Conservation (phyloP, 2,888 invertebrate species). For the Lasioglossum vierecki region DNA sequence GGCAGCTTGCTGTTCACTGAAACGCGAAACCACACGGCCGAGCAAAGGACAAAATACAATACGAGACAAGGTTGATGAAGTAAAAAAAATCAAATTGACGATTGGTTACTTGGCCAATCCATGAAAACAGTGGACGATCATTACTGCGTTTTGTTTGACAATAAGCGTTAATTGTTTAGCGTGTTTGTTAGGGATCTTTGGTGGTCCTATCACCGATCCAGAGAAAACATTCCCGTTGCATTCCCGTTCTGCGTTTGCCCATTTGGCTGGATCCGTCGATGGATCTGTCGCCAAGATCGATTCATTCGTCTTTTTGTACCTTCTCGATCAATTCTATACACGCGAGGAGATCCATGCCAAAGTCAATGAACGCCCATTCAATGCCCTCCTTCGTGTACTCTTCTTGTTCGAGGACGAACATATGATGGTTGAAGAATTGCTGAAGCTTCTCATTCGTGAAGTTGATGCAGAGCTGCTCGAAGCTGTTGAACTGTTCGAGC, state of each 20-base stretch:
- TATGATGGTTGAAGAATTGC: constrained; percentile 97
- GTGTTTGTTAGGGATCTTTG: constrained; percentile 36
- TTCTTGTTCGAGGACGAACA: constrained; percentile 97
- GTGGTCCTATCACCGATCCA: constrained; percentile 34
- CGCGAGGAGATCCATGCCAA: constrained; percentile 96
- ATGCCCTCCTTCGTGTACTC: constrained; percentile 96
- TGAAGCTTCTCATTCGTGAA: constrained; percentile 97
- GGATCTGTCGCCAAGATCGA: constrained; percentile 57
- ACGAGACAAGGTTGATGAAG: constrained; percentile 57
- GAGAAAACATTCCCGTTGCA: constrained; percentile 11
- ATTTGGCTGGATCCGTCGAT: constrained; percentile 47
- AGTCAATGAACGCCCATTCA: constrained; percentile 96
- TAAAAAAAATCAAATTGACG: background rate
- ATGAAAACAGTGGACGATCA: constrained; percentile 77
- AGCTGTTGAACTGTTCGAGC: constrained; percentile 88
- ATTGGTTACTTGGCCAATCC: constrained; percentile 54
- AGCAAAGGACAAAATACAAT: constrained; percentile 53
- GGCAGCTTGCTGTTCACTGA: constrained; percentile 32
- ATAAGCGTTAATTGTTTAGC: constrained; percentile 50
- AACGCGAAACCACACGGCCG: constrained; percentile 47
- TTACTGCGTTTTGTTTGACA: constrained; percentile 46
- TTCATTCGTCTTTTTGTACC: constrained; percentile 85
- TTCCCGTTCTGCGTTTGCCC: constrained; percentile 3
- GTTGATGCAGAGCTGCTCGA: constrained; percentile 97
- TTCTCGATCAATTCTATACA: constrained; percentile 98